These are phyloP conservation scores for Drepana falcataria DNA, from an alignment of 2,888 invertebrate species.

Conservation along the genomic window DNA sequence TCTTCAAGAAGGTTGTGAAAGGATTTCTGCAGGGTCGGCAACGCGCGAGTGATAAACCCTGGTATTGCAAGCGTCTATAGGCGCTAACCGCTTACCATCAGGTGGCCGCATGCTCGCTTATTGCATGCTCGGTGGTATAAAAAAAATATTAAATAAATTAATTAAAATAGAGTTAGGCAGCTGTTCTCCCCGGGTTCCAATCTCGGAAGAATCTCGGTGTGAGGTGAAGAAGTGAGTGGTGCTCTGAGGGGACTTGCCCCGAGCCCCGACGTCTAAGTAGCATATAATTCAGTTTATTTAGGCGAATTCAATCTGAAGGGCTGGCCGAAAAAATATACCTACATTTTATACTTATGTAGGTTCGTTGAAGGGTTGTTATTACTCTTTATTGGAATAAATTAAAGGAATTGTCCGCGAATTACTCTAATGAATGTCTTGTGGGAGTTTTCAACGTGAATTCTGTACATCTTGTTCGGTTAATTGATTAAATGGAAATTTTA, in stretches of 20 bases:
- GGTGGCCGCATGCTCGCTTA: no score
- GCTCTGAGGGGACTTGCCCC: constrained; percentile 36
- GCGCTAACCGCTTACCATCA: no score
- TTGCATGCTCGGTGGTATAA: no score
- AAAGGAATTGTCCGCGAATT: constrained; percentile 57
- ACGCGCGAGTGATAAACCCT: no score
- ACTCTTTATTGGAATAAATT: constrained; percentile 71
- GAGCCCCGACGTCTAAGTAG: constrained; percentile 81
- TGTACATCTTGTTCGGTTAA: constrained; percentile 46
- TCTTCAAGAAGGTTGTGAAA: no score
- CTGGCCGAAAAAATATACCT: constrained; percentile 30
- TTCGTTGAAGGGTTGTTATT: constrained; percentile 23
- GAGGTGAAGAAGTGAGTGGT: constrained; percentile 57
- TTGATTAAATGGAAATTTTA: constrained; percentile 44
- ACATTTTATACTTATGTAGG: constrained; percentile 1
- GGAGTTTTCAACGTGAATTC: constrained; percentile 41
- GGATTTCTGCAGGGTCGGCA: no score
- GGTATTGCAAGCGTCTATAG: no score
- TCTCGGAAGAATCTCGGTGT: constrained; percentile 64
- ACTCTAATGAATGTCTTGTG: constrained; percentile 66
- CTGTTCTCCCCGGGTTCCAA: constrained; percentile 22
- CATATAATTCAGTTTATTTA: constrained; percentile 84
- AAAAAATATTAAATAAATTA: no score
- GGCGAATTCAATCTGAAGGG: constrained; percentile 67
- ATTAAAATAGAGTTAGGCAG: constrained; percentile 1